Conservation (phyloP, 2,888 invertebrate species). For the Ormia ochracea region DNA sequence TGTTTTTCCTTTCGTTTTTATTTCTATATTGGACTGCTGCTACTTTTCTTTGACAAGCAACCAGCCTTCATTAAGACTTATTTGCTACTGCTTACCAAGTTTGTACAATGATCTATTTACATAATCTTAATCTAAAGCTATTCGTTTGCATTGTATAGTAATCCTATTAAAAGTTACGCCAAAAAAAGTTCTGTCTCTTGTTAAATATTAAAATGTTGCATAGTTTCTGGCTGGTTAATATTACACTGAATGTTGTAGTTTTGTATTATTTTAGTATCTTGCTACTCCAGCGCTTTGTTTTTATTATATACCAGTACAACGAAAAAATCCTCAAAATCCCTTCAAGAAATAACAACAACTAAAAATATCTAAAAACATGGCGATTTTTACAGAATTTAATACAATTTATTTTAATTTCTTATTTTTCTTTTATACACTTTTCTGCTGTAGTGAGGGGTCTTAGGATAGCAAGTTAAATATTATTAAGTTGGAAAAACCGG, state of each 20-base stretch:
- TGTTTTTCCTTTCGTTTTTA: conserved; percentile 7
- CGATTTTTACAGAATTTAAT: conserved; percentile 53
- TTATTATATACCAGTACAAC: background rate
- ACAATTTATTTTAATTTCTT: conserved; percentile 58
- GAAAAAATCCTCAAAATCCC: background rate
- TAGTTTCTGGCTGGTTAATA: conserved; percentile 45
- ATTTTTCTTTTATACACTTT: conserved; percentile 16
- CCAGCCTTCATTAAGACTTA: conserved; percentile 3
- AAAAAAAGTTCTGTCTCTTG: background rate
- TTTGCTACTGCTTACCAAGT: conserved; percentile 16
- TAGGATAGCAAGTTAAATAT: no score
- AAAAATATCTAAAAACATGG: conserved; percentile 18
- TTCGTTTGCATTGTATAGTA: conserved; percentile 55
- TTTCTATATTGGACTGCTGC: background rate
- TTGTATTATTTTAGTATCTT: conserved; percentile 3
- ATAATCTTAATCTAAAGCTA: conserved; percentile 62
- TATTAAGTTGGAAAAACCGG: no score
- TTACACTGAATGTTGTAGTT: background rate
- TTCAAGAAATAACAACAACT: background rate
- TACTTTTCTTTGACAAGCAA: background rate
- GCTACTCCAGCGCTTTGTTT: background rate
- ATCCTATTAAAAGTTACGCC: conserved; percentile 55
- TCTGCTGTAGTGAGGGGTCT: no score
- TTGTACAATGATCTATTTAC: conserved; percentile 62
- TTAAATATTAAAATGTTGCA: conserved; percentile 44